Evolutionary conservation across 1,140 invertebrate species (phyloP).

Genomic region (Pseudomyrmex gracilis): DNA sequence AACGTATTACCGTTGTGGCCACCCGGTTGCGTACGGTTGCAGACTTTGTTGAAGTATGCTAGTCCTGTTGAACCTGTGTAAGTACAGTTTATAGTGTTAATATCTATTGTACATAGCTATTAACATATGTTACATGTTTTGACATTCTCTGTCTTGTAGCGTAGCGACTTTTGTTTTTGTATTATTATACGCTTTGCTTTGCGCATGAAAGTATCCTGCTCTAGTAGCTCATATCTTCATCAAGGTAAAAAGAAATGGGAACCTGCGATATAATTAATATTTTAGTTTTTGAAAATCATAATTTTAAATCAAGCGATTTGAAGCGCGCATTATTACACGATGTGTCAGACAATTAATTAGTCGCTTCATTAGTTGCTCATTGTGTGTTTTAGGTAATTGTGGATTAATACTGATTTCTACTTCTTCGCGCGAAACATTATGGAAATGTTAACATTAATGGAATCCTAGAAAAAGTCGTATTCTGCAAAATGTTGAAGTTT

Average conservation of each 20-base stretch:
- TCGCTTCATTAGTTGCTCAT: slow-evolving; percentile 68
- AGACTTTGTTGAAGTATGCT: slow-evolving; percentile 77
- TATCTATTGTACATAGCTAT: not conserved
- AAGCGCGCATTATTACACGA: slow-evolving; percentile 5
- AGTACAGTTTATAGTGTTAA: slow-evolving; percentile 67
- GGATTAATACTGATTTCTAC: slow-evolving; percentile 71
- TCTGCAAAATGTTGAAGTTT: slow-evolving; percentile 37
- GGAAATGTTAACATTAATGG: slow-evolving; percentile 48
- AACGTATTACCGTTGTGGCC: slow-evolving; percentile 87
- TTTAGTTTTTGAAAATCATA: slow-evolving; percentile 27
- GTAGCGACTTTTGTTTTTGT: slow-evolving; percentile 19
- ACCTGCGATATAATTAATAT: no score
- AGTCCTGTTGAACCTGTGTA: slow-evolving; percentile 76
- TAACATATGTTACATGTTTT: not conserved
- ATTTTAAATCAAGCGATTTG: slow-evolving; percentile 8
- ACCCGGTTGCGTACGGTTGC: slow-evolving; percentile 86
- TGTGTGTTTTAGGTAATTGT: slow-evolving; percentile 79
- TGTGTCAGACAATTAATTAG: slow-evolving; percentile 14
- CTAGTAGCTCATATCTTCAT: slow-evolving; percentile 41
- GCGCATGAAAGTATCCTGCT: slow-evolving; percentile 45
- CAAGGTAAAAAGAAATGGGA: slow-evolving; percentile 28
- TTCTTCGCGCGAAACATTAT: slow-evolving; percentile 46
- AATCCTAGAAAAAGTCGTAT: slow-evolving; percentile 59
- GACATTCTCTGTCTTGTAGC: slow-evolving; percentile 41
- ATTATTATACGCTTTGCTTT: slow-evolving; percentile 57